phyloP scores from a whole-genome alignment of 2,113 vertebrate species.

The Atlantisia rogersi region DNA sequence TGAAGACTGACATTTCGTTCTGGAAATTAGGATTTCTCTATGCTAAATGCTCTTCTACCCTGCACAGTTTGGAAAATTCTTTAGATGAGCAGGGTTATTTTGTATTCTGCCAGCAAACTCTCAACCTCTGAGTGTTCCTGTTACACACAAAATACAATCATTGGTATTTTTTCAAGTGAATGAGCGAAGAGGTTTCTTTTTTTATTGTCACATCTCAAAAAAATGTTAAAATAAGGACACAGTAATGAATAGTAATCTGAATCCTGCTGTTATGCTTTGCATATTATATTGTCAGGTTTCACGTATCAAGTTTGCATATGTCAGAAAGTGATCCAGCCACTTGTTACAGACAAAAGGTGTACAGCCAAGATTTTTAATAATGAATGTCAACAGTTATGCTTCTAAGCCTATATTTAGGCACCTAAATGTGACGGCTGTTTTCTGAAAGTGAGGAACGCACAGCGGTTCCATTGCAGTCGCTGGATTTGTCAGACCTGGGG shows the following conservation, averaged over 20 bases:
- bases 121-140: not conserved
- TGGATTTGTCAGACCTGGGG: not conserved
- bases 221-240: not conserved
- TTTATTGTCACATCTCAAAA: not conserved
- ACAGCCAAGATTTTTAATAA: slow-evolving; percentile 30
- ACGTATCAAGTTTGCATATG: not conserved
- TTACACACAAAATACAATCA: not conserved
- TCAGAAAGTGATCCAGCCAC: slow-evolving; percentile 5
- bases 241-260: not conserved
- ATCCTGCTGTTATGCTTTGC: not conserved
- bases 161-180: not conserved
- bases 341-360: slow-evolving; percentile 4
- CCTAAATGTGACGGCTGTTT: not conserved
- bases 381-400: slow-evolving; percentile 27
- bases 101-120: not conserved
- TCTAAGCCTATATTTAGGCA: slow-evolving; percentile 16
- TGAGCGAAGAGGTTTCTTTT: not conserved
- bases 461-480: not conserved
- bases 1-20: not conserved
- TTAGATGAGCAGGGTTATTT: not conserved
- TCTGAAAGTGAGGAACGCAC: not conserved
- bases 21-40: not conserved
- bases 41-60: not conserved
- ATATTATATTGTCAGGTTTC: not conserved
- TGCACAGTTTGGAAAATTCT: not conserved